Conservation (phyloP, 2,113 vertebrate species). For the Delphinus delphis region DNA sequence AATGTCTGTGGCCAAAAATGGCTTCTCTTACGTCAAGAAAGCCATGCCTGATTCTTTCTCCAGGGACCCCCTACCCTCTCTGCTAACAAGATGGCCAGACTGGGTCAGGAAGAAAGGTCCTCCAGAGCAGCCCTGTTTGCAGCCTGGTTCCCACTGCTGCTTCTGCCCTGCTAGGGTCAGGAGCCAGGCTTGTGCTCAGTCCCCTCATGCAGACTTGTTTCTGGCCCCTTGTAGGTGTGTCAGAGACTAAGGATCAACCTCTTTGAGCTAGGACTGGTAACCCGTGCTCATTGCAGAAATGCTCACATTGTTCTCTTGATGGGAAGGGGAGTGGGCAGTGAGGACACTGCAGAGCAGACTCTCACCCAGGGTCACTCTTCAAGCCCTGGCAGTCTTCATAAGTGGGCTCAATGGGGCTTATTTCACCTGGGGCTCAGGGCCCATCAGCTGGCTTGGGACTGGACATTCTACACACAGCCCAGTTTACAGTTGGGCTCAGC, state of each 20-base stretch:
- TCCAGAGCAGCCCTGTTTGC: not conserved
- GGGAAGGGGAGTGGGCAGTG: not conserved
- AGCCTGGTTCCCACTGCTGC: not conserved
- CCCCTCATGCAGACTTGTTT: not conserved
- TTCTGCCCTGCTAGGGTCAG: not conserved
- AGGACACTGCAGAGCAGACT: not conserved
- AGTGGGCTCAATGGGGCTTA: not conserved
- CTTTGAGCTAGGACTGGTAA: not conserved
- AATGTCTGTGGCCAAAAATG: not conserved
- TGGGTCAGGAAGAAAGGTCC: constrained; percentile 32
- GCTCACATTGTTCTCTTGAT: not conserved
- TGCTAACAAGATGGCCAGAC: not conserved
- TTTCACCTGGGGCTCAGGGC: not conserved
- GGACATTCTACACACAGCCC: not conserved
- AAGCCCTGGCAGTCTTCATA: not conserved
- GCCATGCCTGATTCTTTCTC: not conserved
- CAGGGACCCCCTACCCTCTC: too few relatives aligned
- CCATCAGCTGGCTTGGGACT: not conserved
- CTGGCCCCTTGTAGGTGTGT: not conserved
- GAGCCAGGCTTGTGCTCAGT: not conserved
- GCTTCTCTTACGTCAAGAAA: not conserved
- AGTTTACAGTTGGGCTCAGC: not conserved
- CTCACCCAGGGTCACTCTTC: not conserved
- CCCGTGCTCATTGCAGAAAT: not conserved
- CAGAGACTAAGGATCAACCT: not conserved